A percentile compares a stretch with the other conserved stretches of the same genome.
Conservation (phyloP, 2,113 vertebrate species). For the Formicarius rufipectus region DNA sequence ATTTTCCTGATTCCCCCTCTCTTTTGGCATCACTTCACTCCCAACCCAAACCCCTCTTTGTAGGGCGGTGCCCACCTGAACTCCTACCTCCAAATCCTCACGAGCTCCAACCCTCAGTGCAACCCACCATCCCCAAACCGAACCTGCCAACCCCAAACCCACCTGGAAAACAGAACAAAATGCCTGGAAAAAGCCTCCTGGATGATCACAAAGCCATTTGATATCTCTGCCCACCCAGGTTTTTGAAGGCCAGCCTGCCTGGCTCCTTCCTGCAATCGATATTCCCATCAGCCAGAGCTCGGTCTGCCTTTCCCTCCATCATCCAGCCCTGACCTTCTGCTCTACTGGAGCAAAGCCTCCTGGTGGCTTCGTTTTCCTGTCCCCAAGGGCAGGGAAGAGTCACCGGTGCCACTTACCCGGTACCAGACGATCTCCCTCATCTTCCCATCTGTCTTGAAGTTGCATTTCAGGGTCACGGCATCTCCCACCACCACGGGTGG, state of each 20-base stretch:
- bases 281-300: background rate
- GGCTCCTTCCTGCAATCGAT: background rate
- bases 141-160: background rate
- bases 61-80: rapidly evolving
- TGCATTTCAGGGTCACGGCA: conserved; percentile 96
- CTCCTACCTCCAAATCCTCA: rapidly evolving
- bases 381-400: background rate
- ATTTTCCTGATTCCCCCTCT: background rate
- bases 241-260: background rate
- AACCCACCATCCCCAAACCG: rapidly evolving
- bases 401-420: conserved; percentile 80
- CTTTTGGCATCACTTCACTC: background rate
- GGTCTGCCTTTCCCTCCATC: background rate
- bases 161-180: background rate
- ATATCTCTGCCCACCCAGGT: rapidly evolving
- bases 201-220: background rate
- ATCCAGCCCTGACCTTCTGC: background rate
- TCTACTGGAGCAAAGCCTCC: background rate
- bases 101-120: rapidly evolving
- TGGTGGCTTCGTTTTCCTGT: rapidly evolving
- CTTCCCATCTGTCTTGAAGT: conserved; percentile 97
- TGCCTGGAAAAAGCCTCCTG: rapidly evolving
- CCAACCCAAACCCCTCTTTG: background rate
- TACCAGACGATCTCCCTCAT: conserved; percentile 99
- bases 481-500: conserved; percentile 96